Evolutionary conservation across 2,888 invertebrate genomes (phyloP).

Genomic region (Xanthia togata): DNA sequence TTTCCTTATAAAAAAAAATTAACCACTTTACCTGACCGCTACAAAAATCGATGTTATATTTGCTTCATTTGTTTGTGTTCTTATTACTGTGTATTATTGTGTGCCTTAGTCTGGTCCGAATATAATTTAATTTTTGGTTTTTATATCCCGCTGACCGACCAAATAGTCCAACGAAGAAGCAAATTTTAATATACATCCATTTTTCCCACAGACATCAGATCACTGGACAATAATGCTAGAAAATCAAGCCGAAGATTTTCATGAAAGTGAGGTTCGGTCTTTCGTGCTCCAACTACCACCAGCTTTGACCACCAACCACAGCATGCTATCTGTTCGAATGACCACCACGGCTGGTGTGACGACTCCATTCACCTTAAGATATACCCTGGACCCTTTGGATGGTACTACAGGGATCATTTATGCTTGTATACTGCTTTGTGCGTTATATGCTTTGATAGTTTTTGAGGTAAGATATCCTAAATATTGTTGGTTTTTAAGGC

Average conservation of each 20-base stretch:
- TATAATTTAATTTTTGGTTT: background rate
- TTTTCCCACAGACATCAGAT: conserved; percentile 81
- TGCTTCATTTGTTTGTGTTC: background rate
- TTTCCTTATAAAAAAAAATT: background rate
- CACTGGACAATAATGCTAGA: conserved; percentile 91
- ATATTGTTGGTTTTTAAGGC: background rate
- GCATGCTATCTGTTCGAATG: conserved; percentile 58
- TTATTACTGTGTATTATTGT: no score
- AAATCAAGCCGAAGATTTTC: conserved; percentile 89
- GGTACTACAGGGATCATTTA: conserved; percentile 92
- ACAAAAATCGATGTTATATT: background rate
- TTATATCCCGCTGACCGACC: background rate
- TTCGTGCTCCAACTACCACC: conserved; percentile 79
- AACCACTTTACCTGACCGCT: background rate
- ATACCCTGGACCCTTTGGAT: conserved; percentile 92
- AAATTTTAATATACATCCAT: background rate
- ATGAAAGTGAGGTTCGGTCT: conserved; percentile 86
- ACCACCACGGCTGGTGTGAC: conserved; percentile 59
- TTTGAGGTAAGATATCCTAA: conserved; percentile 93
- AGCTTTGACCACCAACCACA: conserved; percentile 55
- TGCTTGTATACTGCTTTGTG: conserved; percentile 93
- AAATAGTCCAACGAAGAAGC: background rate
- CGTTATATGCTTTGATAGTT: conserved; percentile 88
- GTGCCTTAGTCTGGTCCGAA: background rate
- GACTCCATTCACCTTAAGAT: conserved; percentile 83